Evolutionary conservation across 2,888 invertebrate species (phyloP).

Genomic region (Oxycera nigricornis): DNA sequence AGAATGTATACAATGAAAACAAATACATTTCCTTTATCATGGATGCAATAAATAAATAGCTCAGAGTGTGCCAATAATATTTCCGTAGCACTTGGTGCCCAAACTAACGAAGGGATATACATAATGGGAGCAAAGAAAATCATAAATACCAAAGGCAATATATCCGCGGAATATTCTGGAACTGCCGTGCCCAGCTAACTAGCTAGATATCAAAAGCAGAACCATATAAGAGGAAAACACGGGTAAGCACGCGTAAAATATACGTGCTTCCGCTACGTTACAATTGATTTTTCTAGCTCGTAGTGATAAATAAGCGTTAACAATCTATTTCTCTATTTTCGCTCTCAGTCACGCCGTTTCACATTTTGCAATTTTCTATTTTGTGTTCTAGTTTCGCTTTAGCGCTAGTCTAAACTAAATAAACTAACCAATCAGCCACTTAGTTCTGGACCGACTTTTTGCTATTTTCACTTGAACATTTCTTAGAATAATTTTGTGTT

Average conservation of each 20-base stretch:
- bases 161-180: no score
- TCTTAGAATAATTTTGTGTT: constrained; percentile 1
- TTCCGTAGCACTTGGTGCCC: no score
- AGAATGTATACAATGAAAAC: neutral
- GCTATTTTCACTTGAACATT: constrained; percentile 3
- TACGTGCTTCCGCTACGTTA: neutral
- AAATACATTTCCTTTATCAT: neutral
- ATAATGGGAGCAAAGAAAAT: no score
- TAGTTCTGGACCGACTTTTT: neutral
- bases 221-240: neutral
- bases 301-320: neutral
- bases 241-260: neutral
- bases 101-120: no score
- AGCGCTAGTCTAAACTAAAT: constrained; percentile 19
- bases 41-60: constrained; percentile 22
- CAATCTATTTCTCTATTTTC: constrained; percentile 8
- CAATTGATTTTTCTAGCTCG: neutral
- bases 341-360: neutral
- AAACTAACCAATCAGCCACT: constrained; percentile 20
- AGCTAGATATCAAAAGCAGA: neutral
- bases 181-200: neutral
- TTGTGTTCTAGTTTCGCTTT: neutral
- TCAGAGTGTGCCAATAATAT: constrained; percentile 15
- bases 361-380: constrained; percentile 9
- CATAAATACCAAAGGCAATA: no score